These are phyloP conservation scores for Pterostichus madidus DNA, from an alignment of 2,888 invertebrate species.

Conservation along the genomic window DNA sequence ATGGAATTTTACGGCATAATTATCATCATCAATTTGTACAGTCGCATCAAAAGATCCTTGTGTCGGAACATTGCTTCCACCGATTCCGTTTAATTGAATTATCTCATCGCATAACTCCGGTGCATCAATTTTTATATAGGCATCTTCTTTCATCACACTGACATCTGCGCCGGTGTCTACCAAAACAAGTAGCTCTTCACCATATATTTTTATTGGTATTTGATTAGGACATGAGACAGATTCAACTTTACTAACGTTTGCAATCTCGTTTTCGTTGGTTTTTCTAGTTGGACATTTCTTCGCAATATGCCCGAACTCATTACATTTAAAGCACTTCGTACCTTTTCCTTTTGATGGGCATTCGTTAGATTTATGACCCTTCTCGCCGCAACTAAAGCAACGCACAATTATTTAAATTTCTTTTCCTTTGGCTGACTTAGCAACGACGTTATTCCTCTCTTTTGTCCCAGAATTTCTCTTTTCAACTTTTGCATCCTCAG, in stretches of 20 bases:
- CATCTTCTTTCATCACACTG: constrained; percentile 21
- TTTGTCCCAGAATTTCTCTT: too few relatives aligned
- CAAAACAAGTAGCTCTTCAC: too few relatives aligned
- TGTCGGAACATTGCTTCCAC: background rate
- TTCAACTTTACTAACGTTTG: background rate
- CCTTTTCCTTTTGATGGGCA: constrained; percentile 28
- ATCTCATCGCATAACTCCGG: background rate
- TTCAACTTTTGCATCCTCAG: too few relatives aligned
- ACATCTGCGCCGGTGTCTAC: too few relatives aligned
- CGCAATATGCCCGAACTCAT: constrained; percentile 3
- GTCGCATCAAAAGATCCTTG: constrained; percentile 6
- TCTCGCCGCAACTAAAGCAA: too few relatives aligned
- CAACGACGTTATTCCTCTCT: too few relatives aligned
- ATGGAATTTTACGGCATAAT: too few relatives aligned
- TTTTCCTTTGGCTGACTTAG: too few relatives aligned
- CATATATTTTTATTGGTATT: too few relatives aligned
- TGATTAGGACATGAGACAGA: too few relatives aligned
- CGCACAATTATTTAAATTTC: too few relatives aligned
- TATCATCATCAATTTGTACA: constrained; percentile 23
- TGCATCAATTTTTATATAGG: background rate
- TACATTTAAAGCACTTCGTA: constrained; percentile 20
- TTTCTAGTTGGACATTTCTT: background rate
- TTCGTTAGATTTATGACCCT: background rate
- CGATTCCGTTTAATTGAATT: too few relatives aligned
- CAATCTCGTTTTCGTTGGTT: background rate